Base-by-base conservation (phyloP, 1,140 invertebrate species). In the Chironomus striatipennis region DNA sequence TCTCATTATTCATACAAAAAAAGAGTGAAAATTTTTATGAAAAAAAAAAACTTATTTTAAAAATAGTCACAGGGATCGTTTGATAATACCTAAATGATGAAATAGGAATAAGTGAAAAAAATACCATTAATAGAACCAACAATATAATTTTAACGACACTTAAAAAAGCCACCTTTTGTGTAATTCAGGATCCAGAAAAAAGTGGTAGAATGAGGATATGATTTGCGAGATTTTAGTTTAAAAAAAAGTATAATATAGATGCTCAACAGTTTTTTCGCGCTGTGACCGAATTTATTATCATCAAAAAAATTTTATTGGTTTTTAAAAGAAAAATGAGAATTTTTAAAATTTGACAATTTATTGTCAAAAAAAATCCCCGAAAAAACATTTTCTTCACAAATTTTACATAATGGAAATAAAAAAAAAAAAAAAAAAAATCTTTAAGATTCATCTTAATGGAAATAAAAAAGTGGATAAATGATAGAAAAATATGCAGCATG, bases 1-100 rank as follows among this genome's bases (percentile, higher is more conserved):
- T 57, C 47, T 57, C 47, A 57, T 57, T n/a, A 57, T 57, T 57
- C 47, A 57, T 57, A 57, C 47, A 57, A n/a, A 12, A n/a, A 57
- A 15, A 15, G n/a, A 57, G n/a, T n/a, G 47, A 57, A 57, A n/a
- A 57, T n/a, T 34, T 34, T 57, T 57, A 57, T 57, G 47, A 57
- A 10, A 57, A 57, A 57, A 34, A 34, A 34, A 34, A 34, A 15
- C 4, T 57, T 57, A 12, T 57, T 57, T 57, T 57, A 57, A 57
- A 57, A 57, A 57, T 57, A 57, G 47, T 57, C 47, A 57, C 47
- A 57, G 47, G 47, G 47, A 57, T 57, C 47, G n/a, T n/a, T 15
- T 34, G 24, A 34, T 34, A 34, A 34, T 34, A 34, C 24, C n/a
- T 57, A 57, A 57, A 57, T 57, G 47, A 57, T n/a, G 47, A 57